phyloP scores from a whole-genome alignment of 1,140 invertebrate genomes.

The Phocides pigmalion region DNA sequence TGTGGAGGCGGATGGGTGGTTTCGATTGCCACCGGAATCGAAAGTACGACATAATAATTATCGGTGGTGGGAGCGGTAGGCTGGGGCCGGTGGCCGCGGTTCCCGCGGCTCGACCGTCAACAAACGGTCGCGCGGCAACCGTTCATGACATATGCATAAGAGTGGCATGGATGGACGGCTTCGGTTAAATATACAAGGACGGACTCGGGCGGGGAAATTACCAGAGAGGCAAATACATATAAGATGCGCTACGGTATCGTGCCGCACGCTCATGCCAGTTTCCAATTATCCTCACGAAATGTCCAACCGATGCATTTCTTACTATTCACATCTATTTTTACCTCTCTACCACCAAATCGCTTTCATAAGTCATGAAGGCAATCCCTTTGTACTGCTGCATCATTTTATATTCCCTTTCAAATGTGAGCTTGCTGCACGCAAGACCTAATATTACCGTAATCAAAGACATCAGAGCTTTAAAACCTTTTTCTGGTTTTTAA shows the following conservation, averaged over 20 bases:
- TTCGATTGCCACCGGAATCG: conserved; percentile 67
- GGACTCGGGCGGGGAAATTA: conserved; percentile 77
- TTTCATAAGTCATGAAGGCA: conserved; percentile 76
- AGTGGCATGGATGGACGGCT: conserved; percentile 60
- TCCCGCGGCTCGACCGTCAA: conserved; percentile 77
- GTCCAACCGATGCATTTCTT: conserved; percentile 61
- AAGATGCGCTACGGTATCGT: conserved; percentile 72
- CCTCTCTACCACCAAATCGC: conserved; percentile 52
- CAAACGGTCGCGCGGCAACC: conserved; percentile 80
- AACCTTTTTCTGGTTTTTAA: no score
- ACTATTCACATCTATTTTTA: conserved; percentile 67
- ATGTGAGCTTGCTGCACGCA: conserved; percentile 50
- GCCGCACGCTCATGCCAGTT: conserved; percentile 63
- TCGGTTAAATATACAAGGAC: conserved; percentile 80
- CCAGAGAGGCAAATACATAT: conserved; percentile 74
- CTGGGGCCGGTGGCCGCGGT: conserved; percentile 61
- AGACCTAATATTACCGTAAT: conserved; percentile 25
- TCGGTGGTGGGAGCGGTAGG: conserved; percentile 63
- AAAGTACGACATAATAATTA: conserved; percentile 79
- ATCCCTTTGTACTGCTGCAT: conserved; percentile 58
- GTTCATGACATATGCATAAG: conserved; percentile 83
- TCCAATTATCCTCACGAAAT: conserved; percentile 79
- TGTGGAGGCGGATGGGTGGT: conserved; percentile 49
- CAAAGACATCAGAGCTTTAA: no score
- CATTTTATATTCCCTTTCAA: conserved; percentile 64